These are phyloP conservation scores for Therioaphis trifolii DNA, from an alignment of 2,888 invertebrate species.

Conservation along the genomic window DNA sequence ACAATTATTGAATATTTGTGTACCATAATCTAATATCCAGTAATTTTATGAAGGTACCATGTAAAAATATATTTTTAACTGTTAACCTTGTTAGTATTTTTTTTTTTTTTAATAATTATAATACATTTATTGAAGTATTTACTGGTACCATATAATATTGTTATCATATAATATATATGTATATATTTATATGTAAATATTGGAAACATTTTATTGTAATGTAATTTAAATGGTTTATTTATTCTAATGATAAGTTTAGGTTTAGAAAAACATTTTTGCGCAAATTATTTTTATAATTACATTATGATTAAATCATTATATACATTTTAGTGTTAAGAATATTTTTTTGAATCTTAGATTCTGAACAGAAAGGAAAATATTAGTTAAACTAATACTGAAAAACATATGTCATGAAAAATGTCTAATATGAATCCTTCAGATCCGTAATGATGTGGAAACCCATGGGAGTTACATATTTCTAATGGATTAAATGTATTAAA, in stretches of 20 bases:
- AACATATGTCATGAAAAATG: too few species aligned
- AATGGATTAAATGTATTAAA: too few species aligned
- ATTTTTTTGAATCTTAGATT: too few species aligned
- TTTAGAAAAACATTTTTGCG: constrained; percentile 20
- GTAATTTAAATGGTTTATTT: constrained; percentile 32
- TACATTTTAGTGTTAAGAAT: too few species aligned
- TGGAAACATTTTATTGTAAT: constrained; percentile 20
- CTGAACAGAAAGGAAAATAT: too few species aligned
- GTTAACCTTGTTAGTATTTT: constrained; percentile 41
- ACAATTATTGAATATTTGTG: not conserved
- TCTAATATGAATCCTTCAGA: too few species aligned
- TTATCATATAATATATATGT: not conserved
- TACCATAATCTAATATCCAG: constrained; percentile 2
- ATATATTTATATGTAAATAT: constrained; percentile 1
- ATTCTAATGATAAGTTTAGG: constrained; percentile 29
- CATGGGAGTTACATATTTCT: too few species aligned
- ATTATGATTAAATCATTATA: constrained; percentile 1
- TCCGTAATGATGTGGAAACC: too few species aligned
- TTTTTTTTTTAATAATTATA: constrained; percentile 19
- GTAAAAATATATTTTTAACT: constrained; percentile 28
- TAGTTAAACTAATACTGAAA: too few species aligned
- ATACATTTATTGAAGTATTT: constrained; percentile 28
- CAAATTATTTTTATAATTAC: constrained; percentile 58
- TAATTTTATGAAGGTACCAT: constrained; percentile 2
- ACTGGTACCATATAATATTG: constrained; percentile 34